phyloP scores from a whole-genome alignment of 2,113 vertebrate species.

The Monopterus albus region DNA sequence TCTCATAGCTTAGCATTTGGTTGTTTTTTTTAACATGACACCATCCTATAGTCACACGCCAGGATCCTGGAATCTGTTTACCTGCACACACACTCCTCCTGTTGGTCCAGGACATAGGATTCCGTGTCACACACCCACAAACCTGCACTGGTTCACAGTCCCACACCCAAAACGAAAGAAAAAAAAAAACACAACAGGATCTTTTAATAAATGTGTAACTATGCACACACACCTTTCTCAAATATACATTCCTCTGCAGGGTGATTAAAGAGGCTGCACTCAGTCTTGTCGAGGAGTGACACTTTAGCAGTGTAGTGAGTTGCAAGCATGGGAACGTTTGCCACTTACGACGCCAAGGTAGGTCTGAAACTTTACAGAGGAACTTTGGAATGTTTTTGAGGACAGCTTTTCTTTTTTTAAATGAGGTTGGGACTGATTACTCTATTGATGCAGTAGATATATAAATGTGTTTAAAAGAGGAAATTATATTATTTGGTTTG shows the following conservation, averaged over 20 bases:
- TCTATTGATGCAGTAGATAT: too few relatives aligned
- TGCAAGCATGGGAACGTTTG: not conserved
- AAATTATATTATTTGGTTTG: not conserved
- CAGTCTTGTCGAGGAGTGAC: conserved; percentile 26
- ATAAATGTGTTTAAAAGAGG: not conserved
- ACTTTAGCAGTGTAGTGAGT: not conserved
- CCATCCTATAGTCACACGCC: conserved; percentile 18
- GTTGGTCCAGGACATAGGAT: conserved; percentile 70
- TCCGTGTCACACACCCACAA: conserved; percentile 69
- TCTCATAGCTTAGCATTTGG: conserved; percentile 21
- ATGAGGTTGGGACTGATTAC: not conserved
- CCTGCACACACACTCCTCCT: conserved; percentile 50
- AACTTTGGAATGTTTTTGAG: not conserved
- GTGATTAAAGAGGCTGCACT: conserved; percentile 77
- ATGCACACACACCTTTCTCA: conserved; percentile 84
- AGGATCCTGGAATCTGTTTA: conserved; percentile 75
- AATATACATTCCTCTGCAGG: conserved; percentile 80
- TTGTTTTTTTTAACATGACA: conserved; percentile 46
- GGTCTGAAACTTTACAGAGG: conserved; percentile 16
- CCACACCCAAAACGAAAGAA: conserved; percentile 86
- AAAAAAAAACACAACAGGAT: conserved; percentile 84
- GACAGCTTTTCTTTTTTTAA: not conserved
- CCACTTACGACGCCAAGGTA: conserved; percentile 44
- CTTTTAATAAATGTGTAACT: conserved; percentile 83
- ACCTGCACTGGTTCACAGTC: conserved; percentile 39